A percentile compares a stretch with the other conserved stretches of the same genome.
phyloP scores from a whole-genome alignment of 2,888 invertebrate genomes.

The Sphaeridia pumilis region DNA sequence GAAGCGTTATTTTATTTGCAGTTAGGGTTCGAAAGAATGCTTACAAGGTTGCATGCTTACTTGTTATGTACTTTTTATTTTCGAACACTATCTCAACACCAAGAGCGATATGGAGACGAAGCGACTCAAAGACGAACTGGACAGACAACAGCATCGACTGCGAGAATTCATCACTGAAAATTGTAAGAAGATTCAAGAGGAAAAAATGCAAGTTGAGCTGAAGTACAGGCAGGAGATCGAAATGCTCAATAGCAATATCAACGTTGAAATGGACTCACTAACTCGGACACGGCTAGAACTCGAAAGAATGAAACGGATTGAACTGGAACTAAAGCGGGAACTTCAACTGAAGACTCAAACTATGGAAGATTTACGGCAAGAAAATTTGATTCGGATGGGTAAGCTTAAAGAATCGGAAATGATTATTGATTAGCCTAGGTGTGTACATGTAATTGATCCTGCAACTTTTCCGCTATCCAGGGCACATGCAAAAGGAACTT shows the following conservation, averaged over 20 bases:
- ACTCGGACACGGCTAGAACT: slow-evolving; percentile 61
- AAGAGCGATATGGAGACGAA: slow-evolving; percentile 64
- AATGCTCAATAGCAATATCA: slow-evolving; percentile 63
- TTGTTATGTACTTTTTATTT: not conserved
- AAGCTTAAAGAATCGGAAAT: not conserved
- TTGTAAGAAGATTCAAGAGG: slow-evolving; percentile 44
- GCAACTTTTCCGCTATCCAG: slow-evolving; percentile 40
- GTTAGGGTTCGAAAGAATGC: not conserved
- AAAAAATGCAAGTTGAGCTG: slow-evolving; percentile 48
- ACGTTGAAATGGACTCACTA: slow-evolving; percentile 67
- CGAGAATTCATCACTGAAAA: slow-evolving; percentile 66
- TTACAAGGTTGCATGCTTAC: not conserved
- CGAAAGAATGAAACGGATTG: slow-evolving; percentile 65
- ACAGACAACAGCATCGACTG: slow-evolving; percentile 61
- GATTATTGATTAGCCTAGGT: slow-evolving; percentile 3
- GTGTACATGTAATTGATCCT: not conserved
- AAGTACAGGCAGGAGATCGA: slow-evolving; percentile 63
- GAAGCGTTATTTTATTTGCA: too few species aligned
- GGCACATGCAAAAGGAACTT: slow-evolving; percentile 62
- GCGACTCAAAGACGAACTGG: slow-evolving; percentile 61
- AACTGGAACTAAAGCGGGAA: slow-evolving; percentile 63
- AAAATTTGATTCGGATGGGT: slow-evolving; percentile 61
- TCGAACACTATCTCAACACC: not conserved
- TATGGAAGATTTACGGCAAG: slow-evolving; percentile 67
- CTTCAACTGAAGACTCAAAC: slow-evolving; percentile 59